Base-by-base conservation (phyloP, 2,888 invertebrate genomes). In the Rhingia campestris region DNA sequence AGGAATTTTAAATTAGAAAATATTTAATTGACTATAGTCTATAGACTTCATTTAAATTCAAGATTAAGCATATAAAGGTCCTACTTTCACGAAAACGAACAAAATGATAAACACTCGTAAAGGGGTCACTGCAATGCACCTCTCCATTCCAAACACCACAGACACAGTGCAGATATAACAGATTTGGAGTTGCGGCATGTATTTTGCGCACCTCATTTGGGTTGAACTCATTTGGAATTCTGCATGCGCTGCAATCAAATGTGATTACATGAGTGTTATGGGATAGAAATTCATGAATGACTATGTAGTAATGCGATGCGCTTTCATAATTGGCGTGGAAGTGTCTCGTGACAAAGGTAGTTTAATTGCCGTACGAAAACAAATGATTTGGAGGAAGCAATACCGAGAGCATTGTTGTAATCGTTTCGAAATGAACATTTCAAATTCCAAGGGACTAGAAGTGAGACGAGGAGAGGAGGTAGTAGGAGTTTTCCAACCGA, bases 231-330 rank as follows among this genome's bases (percentile, higher is more conserved):
- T 77, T 76, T 73, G 41, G 33, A 14, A 77, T 81, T 76, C 77
- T 63, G 54, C 53, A 43, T 53, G 77, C 61, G 33, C 9, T 67
- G 66, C 63, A 84, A 64, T 74, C 64, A 72, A 74, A 74, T 74
- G 77, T 59, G 64, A 79, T 82, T 69, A 74, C 73, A 74, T 74
- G 67, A 73, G 43, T 53, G 33, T 53, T 59, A 59, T 69, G 56
- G 66, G 73, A 14, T 53, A 54, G 39, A 63, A 67, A 67, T 56
- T 49, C 54, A 63, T 63, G 58, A 77, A 56, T 67, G 43, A 4
- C 59, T 39, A 53, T 14, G 35, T 37, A 37, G 74, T 79, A 64
- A 59, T 64, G 70, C 63, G 37, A 49, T 49, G 49, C 64, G 70
- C 54, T 81, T 66, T 81, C 35, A 35, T 66, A 76, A 61, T 59